Conservation (phyloP, 1,140 invertebrate species). For the Drosophila tristis region DNA sequence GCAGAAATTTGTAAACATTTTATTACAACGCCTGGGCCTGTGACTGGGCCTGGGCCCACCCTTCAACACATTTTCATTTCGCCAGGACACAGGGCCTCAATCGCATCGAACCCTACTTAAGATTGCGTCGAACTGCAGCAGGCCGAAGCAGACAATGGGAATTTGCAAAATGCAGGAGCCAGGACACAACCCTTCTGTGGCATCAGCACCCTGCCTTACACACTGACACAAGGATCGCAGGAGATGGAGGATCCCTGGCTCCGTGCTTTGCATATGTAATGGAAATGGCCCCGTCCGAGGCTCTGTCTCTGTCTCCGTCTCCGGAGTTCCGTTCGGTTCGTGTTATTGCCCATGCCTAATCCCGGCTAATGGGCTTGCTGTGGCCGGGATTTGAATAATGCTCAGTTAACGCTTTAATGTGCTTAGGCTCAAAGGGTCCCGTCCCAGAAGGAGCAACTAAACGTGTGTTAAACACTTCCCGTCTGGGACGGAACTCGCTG, state of each 20-base stretch:
- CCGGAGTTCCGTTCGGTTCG: conserved; percentile 27
- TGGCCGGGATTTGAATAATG: conserved; percentile 76
- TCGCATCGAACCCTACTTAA: conserved; percentile 48
- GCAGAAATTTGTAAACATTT: conserved; percentile 77
- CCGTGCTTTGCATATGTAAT: conserved; percentile 60
- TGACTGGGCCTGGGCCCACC: conserved; percentile 4
- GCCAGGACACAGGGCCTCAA: background rate
- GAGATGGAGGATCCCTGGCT: conserved; percentile 2
- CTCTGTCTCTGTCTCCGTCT: background rate
- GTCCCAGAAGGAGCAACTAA: conserved; percentile 3
- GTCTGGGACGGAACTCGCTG: conserved; percentile 22
- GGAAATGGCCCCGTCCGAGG: background rate
- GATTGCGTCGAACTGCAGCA: conserved; percentile 36
- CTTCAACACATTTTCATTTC: conserved; percentile 26
- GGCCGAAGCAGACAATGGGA: conserved; percentile 27
- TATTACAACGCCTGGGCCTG: conserved; percentile 49
- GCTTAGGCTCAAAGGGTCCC: conserved; percentile 41
- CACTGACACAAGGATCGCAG: conserved; percentile 24
- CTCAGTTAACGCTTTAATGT: conserved; percentile 77
- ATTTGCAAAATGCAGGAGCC: conserved; percentile 39
- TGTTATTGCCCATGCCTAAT: conserved; percentile 78
- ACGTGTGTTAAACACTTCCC: conserved; percentile 43
- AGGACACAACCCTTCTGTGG: conserved; percentile 22
- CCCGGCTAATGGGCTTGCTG: conserved; percentile 70
- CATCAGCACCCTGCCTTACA: background rate